Conservation (phyloP, 2,888 invertebrate species). For the Tetragonula carbonaria region DNA sequence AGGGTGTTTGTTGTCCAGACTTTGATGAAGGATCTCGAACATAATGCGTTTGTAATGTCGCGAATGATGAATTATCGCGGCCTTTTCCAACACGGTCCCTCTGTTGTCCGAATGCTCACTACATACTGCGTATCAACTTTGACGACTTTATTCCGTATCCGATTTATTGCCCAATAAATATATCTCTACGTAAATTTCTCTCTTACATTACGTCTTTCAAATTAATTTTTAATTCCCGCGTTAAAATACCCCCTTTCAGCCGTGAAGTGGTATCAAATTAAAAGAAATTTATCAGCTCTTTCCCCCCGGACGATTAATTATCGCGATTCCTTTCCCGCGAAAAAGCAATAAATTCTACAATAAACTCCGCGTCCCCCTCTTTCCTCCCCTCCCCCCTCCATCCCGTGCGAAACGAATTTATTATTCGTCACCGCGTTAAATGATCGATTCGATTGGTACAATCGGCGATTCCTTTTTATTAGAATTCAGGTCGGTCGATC, state of each 20-base stretch:
- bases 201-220: too few relatives aligned
- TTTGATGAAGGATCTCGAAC: background rate
- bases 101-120: background rate
- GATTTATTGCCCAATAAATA: background rate
- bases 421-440: background rate
- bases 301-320: background rate
- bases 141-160: background rate
- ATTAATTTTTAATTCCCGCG: background rate
- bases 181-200: background rate
- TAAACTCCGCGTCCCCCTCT: background rate
- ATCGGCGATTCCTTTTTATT: background rate
- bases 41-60: background rate
- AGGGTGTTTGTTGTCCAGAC: background rate
- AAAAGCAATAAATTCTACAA: background rate
- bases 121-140: too few relatives aligned
- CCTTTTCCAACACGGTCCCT: background rate
- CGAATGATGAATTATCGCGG: slow-evolving; percentile 6
- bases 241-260: background rate
- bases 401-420: background rate
- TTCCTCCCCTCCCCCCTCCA: too few relatives aligned
- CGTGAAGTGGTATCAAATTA: background rate
- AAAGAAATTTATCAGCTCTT: background rate
- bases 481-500: background rate
- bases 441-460: background rate
- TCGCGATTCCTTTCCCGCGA: background rate